Base-by-base conservation (phyloP, 2,888 invertebrate genomes). In the Choreutis nemorana region DNA sequence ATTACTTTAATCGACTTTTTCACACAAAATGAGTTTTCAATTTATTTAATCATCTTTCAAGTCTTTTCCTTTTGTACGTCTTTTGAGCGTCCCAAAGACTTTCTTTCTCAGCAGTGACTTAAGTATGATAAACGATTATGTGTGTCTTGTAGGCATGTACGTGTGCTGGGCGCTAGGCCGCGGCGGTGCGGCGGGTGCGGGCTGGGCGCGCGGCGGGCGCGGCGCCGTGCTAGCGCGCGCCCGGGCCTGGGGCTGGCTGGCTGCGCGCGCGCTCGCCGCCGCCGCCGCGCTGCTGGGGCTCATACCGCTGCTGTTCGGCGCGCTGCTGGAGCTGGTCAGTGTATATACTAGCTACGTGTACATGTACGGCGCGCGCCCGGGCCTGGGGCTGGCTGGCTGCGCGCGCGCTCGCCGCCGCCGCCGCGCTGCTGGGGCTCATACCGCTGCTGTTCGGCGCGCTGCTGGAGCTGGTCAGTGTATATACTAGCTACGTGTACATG, bases 161-260 rank as follows among this genome's bases (percentile, higher is more conserved):
- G 83, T 95, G 9, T 96, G 96, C 66, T 97, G 97, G 97, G 83
- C 97, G 36, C 72, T 86, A n/a, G 89, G 93, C 0, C 86, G 96
- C 18, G 90, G 91, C 9, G 81, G 90, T 11, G 87, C 91, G 5
- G 81, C 97, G 23, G 84, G 94, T 11, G 84, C 89, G 28, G 89
- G 91, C 39, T 93, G 97, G 89, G 78, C 96, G 42, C 94, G 96
- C 0, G 91, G 91, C 48, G 97, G 97, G 0, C 86, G 93, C 30
- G 83, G 86, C 0, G 90, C 89, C 3, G 83, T 91, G 42, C 57
- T 86, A n/a, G 81, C 84, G 15, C 83, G 90, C 27, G 68, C 89
- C 1, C 85, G 85, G 40, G 84, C 87, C 39, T 91, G 91, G 91
- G 81, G 85, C 8, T 73, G 86, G 1, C 67, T 90, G 45, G 91